Evolutionary conservation across 2,113 vertebrate species (phyloP), one percentile per base, ranked within the genome.

Genomic region (Microcebus griseorufus): DNA sequence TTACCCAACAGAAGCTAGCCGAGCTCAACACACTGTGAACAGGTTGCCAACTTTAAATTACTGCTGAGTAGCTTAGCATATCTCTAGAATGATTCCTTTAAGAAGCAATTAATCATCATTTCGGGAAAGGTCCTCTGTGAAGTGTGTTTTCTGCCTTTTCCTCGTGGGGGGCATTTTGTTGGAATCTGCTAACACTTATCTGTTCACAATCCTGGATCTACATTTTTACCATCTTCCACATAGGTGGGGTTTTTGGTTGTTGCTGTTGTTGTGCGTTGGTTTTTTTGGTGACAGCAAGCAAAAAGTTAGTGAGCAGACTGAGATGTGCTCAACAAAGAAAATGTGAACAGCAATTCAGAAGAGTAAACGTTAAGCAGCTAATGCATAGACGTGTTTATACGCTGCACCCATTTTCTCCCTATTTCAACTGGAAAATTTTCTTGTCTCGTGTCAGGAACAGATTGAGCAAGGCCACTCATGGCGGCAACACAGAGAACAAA

Each of bases 21-120:
- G 95, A 88, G 4, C 14, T 95, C 92, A 95, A 88, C 97, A 99
- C 98, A 98, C 93, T 60, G 94, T 82, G 97, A 34, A 16, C 94
- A 95, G 96, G 94, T 97, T 98, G 98, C 98, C 98, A 98, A 69
- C 73, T 98, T 97, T 93, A 98, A 98, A 98, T 98, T 96, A 98
- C 94, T 93, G 93, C 55, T 88, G 96, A 98, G 89, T 79, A 96
- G 95, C 95, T 98, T 93, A 97, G 96, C 45, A 16, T 92, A 97
- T 67, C 92, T 97, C 93, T 78, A 97, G 96, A 97, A 98, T 95
- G 98, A 97, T 90, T 72, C 76, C 82, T 97, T 96, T 95, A 95
- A 98, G 96, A 96, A 96, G 51, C 81, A 98, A 98, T 99, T 98
- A 97, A 98, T 98, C 97, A 95, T 98, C 60, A 95, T 98, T 98